A percentile compares a stretch with the other conserved stretches of the same genome.
Evolutionary conservation across 2,888 invertebrate species (phyloP).

Genomic region (Deilephila porcellus): DNA sequence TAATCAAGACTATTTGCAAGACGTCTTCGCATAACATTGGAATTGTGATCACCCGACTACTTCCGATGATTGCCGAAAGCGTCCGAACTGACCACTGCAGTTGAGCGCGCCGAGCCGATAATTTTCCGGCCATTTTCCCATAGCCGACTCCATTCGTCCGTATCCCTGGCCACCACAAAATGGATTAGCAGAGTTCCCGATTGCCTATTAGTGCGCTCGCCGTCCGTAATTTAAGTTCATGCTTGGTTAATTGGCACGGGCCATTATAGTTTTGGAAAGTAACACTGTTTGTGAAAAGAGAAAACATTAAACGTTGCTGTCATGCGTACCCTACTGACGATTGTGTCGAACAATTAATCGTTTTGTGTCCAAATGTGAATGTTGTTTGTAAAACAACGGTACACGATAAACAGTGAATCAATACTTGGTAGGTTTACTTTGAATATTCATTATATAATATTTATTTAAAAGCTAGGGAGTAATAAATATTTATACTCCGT

Average conservation of each 20-base stretch:
- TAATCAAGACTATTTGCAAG: neutral
- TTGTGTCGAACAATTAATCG: constrained; percentile 1
- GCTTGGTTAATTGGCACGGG: constrained; percentile 41
- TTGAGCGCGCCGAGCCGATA: constrained; percentile 41
- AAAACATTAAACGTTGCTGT: constrained; percentile 7
- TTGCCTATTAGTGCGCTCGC: constrained; percentile 45
- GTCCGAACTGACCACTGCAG: neutral
- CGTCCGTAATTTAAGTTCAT: constrained; percentile 49
- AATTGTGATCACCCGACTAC: neutral
- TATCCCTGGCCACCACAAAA: constrained; percentile 56
- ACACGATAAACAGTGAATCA: too few species aligned
- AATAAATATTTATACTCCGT: too few species aligned
- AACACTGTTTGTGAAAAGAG: constrained; percentile 27
- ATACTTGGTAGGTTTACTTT: too few species aligned
- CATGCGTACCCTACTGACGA: neutral
- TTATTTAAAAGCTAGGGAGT: neutral
- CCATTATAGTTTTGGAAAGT: constrained; percentile 31
- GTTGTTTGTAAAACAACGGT: neutral
- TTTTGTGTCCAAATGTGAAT: neutral
- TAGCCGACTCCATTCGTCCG: constrained; percentile 45
- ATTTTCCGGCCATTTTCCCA: constrained; percentile 60
- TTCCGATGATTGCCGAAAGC: constrained; percentile 5
- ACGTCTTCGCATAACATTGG: neutral
- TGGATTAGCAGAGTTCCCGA: constrained; percentile 54
- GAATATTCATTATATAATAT: neutral